Conservation (phyloP, 2,888 invertebrate genomes). For the Lathronympha strigana region DNA sequence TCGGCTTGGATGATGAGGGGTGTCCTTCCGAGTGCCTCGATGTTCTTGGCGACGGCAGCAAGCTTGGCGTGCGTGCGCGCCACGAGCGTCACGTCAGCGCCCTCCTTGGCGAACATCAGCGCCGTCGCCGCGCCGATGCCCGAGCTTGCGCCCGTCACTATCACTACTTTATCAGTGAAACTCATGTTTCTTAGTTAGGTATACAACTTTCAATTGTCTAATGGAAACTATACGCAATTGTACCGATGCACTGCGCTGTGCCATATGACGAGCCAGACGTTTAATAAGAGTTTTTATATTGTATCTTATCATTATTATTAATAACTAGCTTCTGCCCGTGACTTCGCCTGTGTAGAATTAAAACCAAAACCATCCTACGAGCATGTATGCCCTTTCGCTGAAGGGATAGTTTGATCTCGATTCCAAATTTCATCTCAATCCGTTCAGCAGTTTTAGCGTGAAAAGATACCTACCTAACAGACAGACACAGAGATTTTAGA, state of each 20-base stretch:
- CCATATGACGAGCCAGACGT: not conserved
- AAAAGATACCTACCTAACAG: too few relatives aligned
- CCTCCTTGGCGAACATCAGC: constrained; percentile 54
- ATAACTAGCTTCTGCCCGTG: too few relatives aligned
- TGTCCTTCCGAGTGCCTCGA: constrained; percentile 47
- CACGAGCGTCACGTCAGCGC: constrained; percentile 53
- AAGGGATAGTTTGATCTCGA: too few relatives aligned
- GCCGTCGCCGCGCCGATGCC: constrained; percentile 65
- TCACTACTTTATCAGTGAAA: constrained; percentile 54
- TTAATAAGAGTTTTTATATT: not conserved
- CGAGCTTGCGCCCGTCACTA: constrained; percentile 62
- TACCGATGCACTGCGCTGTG: not conserved
- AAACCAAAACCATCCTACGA: too few relatives aligned
- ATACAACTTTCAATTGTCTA: not conserved
- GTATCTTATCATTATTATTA: not conserved
- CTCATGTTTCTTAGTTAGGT: too few relatives aligned
- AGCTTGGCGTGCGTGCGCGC: constrained; percentile 55
- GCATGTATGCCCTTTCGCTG: too few relatives aligned
- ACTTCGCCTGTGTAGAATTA: too few relatives aligned
- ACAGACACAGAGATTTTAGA: too few relatives aligned
- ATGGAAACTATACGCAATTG: not conserved
- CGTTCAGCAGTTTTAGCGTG: too few relatives aligned
- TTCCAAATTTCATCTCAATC: too few relatives aligned
- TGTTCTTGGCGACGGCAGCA: constrained; percentile 46
- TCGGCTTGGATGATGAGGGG: constrained; percentile 54